Evolutionary conservation across 2,888 invertebrate species (phyloP).

Genomic region (Leuctra nigra): DNA sequence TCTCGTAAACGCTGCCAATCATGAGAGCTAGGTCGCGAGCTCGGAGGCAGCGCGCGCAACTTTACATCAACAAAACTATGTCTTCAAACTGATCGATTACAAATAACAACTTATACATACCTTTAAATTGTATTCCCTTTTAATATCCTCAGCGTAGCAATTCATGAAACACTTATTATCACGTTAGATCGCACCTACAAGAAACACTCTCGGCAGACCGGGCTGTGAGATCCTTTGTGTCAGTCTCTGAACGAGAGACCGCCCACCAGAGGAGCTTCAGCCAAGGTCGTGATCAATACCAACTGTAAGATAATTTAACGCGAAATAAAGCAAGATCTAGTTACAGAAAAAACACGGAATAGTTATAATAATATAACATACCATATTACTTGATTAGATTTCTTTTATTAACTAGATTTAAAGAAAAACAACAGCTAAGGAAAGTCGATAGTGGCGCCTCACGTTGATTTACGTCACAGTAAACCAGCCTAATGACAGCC

Average conservation of each 20-base stretch:
- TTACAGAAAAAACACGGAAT: background rate
- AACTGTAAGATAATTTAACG: background rate
- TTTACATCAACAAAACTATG: constrained; percentile 3
- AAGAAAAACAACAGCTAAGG: background rate
- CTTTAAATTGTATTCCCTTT: constrained; percentile 17
- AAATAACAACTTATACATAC: constrained; percentile 2
- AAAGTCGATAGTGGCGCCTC: constrained; percentile 15
- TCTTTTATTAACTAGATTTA: background rate
- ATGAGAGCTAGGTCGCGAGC: constrained; percentile 29
- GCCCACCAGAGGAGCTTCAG: constrained; percentile 22
- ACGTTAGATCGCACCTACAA: constrained; percentile 7
- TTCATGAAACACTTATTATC: constrained; percentile 9
- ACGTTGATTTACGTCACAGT: constrained; percentile 24
- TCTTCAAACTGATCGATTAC: background rate
- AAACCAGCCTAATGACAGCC: constrained; percentile 24
- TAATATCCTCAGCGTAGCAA: constrained; percentile 13
- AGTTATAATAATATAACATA: background rate
- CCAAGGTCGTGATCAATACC: constrained; percentile 16
- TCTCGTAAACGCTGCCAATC: constrained; percentile 30
- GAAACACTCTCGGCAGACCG: constrained; percentile 1
- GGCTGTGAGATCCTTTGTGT: constrained; percentile 21
- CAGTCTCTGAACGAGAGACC: constrained; percentile 17
- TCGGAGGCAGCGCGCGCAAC: constrained; percentile 20
- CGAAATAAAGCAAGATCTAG: background rate
- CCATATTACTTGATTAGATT: no score